phyloP scores from a whole-genome alignment of 2,113 vertebrate genomes.

The Heptranchias perlo region DNA sequence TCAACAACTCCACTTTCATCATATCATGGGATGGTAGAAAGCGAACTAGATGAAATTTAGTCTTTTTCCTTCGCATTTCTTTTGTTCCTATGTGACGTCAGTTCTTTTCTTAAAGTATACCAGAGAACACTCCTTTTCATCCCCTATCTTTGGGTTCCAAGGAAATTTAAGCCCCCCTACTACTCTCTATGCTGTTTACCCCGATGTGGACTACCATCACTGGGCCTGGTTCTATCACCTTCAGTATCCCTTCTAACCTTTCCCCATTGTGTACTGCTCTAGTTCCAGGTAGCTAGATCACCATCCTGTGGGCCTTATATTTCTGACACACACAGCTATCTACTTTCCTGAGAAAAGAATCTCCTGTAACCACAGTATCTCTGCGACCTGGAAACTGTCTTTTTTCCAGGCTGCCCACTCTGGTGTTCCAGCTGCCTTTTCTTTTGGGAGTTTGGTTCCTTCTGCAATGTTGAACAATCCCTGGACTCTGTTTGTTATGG shows the following conservation, averaged over 20 bases:
- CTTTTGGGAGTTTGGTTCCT: not conserved
- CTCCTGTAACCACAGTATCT: not conserved
- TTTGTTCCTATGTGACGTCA: no score
- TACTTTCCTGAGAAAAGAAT: not conserved
- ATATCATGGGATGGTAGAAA: not conserved
- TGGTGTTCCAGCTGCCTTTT: not conserved
- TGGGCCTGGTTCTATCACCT: not conserved
- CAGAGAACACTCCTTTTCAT: not conserved
- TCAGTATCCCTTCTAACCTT: not conserved
- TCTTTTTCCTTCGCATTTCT: no score
- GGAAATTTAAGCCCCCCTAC: not conserved
- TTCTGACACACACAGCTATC: not conserved
- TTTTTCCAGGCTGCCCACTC: not conserved
- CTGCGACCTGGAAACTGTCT: not conserved
- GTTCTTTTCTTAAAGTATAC: not conserved
- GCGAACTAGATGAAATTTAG: no score
- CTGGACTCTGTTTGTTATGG: not conserved
- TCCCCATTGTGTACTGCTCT: not conserved
- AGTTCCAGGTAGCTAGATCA: not conserved
- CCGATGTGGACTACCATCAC: not conserved
- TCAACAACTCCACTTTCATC: not conserved
- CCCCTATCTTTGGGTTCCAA: not conserved
- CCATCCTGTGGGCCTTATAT: not conserved
- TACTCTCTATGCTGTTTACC: not conserved
- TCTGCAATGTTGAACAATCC: not conserved